These are phyloP conservation scores for Tetanocera ferruginea DNA, from an alignment of 2,888 invertebrate species.

Conservation along the genomic window DNA sequence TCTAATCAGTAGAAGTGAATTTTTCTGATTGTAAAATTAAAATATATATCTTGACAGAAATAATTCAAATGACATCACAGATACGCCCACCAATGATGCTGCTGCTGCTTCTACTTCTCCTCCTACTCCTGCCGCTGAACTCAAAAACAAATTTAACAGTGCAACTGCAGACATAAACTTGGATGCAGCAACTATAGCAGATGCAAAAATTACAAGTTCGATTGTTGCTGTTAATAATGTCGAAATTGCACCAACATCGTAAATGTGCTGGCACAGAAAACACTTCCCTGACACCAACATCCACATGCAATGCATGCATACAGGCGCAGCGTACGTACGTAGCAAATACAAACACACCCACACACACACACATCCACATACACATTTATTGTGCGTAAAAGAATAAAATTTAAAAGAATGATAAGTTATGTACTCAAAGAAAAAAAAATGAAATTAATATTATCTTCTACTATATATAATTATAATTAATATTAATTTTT, in stretches of 20 bases:
- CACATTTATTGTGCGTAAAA: neutral
- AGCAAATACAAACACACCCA: slow-evolving; percentile 13
- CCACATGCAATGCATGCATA: slow-evolving; percentile 16
- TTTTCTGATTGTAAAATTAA: neutral
- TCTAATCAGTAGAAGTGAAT: neutral
- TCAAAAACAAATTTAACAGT: slow-evolving; percentile 36
- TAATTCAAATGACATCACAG: slow-evolving; percentile 47
- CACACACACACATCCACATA: neutral
- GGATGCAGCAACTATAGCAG: slow-evolving; percentile 4
- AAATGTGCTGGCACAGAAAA: slow-evolving; percentile 49
- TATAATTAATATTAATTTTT: slow-evolving; percentile 31
- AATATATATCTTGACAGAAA: slow-evolving; percentile 38
- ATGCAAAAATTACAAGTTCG: slow-evolving; percentile 2
- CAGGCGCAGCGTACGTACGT: neutral
- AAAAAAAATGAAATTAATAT: slow-evolving; percentile 41
- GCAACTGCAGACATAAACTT: slow-evolving; percentile 5
- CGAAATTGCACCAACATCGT: slow-evolving; percentile 56
- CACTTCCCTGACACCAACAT: slow-evolving; percentile 35
- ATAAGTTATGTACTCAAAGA: slow-evolving; percentile 28
- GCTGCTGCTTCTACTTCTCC: slow-evolving; percentile 28
- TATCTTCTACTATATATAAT: slow-evolving; percentile 26
- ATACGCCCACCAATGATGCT: slow-evolving; percentile 44
- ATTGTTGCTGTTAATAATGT: slow-evolving; percentile 45
- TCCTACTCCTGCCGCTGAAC: slow-evolving; percentile 38
- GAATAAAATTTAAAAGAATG: slow-evolving; percentile 3